phyloP scores from a whole-genome alignment of 2,797 vertebrate species.

The Dermochelys coriacea region DNA sequence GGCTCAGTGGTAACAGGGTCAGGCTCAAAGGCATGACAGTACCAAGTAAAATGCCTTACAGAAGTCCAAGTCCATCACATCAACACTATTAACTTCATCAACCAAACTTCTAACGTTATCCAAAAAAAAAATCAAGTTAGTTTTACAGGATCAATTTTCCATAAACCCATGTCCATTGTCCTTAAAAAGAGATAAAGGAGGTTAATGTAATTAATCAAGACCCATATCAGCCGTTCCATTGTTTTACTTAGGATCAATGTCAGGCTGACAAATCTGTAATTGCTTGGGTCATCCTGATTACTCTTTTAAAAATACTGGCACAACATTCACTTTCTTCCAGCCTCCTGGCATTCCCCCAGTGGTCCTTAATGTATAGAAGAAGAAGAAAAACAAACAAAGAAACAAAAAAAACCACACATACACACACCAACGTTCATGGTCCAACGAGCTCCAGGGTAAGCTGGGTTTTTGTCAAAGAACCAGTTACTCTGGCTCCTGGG shows the following conservation, averaged over 20 bases:
- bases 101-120: neutral
- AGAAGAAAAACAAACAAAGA: neutral
- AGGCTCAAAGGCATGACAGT: neutral
- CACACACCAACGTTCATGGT: neutral
- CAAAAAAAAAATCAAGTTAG: neutral
- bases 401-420: too few relatives aligned
- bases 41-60: neutral
- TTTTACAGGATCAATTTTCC: neutral
- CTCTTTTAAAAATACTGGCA: neutral
- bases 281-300: neutral
- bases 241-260: neutral
- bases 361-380: neutral
- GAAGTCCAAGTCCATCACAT: neutral
- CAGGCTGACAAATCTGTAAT: neutral
- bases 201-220: neutral
- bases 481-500: too few relatives aligned
- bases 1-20: too few relatives aligned
- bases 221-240: neutral
- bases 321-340: accelerated
- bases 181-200: too few relatives aligned
- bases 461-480: neutral
- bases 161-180: neutral
- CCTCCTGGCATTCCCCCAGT: accelerated
- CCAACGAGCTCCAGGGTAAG: neutral
- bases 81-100: neutral